Conservation (phyloP, 2,113 vertebrate species). For the Lagopus muta region DNA sequence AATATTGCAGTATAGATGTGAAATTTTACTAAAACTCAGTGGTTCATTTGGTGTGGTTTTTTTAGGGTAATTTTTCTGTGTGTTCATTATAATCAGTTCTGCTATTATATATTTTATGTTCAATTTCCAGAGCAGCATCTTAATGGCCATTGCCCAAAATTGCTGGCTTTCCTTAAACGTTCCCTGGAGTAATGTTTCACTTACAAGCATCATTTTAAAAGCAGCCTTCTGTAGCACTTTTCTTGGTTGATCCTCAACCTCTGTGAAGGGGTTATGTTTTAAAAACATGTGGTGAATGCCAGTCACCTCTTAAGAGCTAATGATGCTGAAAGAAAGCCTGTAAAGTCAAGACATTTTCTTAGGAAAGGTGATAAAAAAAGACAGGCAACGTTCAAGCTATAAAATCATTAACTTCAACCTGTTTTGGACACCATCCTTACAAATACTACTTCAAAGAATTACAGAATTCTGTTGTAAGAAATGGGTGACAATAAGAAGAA, state of each 20-base stretch:
- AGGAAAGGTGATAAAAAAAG: conserved; percentile 48
- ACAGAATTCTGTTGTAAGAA: conserved; percentile 31
- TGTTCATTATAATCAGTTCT: not conserved
- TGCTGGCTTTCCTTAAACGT: conserved; percentile 25
- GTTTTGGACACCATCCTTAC: not conserved
- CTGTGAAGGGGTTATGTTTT: conserved; percentile 50
- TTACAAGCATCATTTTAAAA: conserved; percentile 58
- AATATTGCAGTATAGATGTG: not conserved
- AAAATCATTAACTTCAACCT: conserved; percentile 12
- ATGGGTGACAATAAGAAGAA: not conserved
- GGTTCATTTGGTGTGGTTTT: not conserved
- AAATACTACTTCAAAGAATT: conserved; percentile 53
- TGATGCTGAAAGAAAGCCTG: conserved; percentile 37
- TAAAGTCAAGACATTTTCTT: conserved; percentile 44
- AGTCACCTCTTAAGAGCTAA: conserved; percentile 62
- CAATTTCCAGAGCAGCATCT: conserved; percentile 42
- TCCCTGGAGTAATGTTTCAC: conserved; percentile 34
- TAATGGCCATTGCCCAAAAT: conserved; percentile 11
- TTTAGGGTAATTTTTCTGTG: not conserved
- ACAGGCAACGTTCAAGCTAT: conserved; percentile 37
- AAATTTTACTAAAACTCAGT: not conserved
- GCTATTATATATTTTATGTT: not conserved
- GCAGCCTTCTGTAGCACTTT: conserved; percentile 14
- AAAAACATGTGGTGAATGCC: conserved; percentile 19
- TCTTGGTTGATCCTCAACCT: conserved; percentile 34